phyloP scores from a whole-genome alignment of 2,113 vertebrate species.

The Megaptera novaeangliae region DNA sequence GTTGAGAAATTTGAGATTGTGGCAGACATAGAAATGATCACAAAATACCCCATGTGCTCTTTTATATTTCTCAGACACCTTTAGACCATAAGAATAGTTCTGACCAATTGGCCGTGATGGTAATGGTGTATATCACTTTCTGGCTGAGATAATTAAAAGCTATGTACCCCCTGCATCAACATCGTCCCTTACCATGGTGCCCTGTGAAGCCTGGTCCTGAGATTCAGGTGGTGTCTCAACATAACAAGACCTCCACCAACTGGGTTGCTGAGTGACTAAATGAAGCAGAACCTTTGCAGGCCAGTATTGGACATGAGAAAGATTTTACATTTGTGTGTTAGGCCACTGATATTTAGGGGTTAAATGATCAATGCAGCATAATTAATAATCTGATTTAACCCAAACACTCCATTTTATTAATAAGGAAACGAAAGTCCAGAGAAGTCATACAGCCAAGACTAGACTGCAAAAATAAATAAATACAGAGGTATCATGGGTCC shows the following conservation, averaged over 20 bases:
- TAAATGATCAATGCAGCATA: background rate
- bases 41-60: background rate
- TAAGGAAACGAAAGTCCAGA: background rate
- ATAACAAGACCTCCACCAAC: background rate
- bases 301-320: background rate
- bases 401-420: background rate
- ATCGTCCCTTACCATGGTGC: background rate
- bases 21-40: background rate
- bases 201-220: background rate
- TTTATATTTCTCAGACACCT: background rate
- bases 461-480: background rate
- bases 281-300: background rate
- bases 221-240: background rate
- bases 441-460: background rate
- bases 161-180: background rate
- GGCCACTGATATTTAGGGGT: background rate
- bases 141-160: background rate
- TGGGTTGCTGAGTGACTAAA: background rate
- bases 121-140: background rate
- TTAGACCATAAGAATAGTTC: background rate
- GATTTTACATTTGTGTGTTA: background rate
- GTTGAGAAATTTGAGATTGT: background rate
- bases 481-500: background rate
- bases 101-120: background rate
- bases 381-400: background rate